These are phyloP conservation scores for Choloepus didactylus DNA, from an alignment of 2,797 vertebrate species.

Conservation along the genomic window DNA sequence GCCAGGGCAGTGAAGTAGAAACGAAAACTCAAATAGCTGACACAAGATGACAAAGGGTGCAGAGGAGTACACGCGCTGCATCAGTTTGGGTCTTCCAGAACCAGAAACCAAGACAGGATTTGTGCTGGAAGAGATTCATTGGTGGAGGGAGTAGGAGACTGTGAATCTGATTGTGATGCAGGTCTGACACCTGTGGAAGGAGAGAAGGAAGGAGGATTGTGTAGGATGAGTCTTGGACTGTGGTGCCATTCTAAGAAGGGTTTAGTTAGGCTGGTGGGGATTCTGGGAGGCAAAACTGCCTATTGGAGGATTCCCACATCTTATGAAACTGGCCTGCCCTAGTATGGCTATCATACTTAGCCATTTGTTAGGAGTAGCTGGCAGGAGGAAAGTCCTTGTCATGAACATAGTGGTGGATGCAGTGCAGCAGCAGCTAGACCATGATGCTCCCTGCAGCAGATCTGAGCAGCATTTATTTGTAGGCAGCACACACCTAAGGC, in stretches of 20 bases:
- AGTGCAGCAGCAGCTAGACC: fast-evolving
- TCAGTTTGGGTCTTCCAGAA: background rate
- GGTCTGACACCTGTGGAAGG: background rate
- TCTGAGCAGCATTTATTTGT: background rate
- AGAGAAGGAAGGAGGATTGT: background rate
- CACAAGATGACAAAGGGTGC: background rate
- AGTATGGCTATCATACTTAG: background rate
- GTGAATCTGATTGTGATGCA: background rate
- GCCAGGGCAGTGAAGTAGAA: background rate
- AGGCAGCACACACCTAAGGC: background rate
- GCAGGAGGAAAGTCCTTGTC: background rate
- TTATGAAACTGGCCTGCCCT: background rate
- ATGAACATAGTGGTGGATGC: background rate
- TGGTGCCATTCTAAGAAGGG: background rate
- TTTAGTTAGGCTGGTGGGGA: background rate
- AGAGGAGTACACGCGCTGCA: background rate
- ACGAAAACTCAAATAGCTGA: background rate
- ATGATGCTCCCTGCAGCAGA: background rate
- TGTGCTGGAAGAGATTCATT: background rate
- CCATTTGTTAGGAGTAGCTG: background rate
- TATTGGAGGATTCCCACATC: background rate
- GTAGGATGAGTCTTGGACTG: background rate
- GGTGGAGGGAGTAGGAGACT: background rate
- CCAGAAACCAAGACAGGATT: background rate
- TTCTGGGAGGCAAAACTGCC: background rate